Percentiles rank a stretch among this genome's conserved stretches.
Evolutionary conservation across 2,113 vertebrate genomes (phyloP).

Genomic region (Campylomormyrus tamandua): DNA sequence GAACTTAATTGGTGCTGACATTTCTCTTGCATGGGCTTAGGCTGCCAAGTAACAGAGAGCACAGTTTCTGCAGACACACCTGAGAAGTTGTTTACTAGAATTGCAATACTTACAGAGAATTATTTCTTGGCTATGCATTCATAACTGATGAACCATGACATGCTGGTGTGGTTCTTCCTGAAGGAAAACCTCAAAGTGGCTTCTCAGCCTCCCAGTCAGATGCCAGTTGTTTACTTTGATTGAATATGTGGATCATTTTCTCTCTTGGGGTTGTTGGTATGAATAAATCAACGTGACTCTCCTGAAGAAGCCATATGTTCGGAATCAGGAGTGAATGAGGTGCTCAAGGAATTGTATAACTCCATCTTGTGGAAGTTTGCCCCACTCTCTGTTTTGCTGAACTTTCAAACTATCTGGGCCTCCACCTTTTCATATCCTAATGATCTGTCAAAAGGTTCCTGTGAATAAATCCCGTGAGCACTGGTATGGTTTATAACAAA

Average conservation of each 20-base stretch:
- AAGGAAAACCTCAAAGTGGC: background rate
- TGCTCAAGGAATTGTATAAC: conserved; percentile 90
- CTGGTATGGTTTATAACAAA: background rate
- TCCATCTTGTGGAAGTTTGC: conserved; percentile 80
- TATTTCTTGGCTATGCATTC: background rate
- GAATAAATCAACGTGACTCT: conserved; percentile 71
- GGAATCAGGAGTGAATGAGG: conserved; percentile 64
- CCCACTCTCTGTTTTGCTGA: background rate
- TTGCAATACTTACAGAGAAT: background rate
- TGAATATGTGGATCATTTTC: background rate
- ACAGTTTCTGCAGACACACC: background rate
- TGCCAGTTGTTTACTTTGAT: background rate
- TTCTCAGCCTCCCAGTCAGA: background rate
- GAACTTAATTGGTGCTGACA: background rate
- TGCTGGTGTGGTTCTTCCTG: background rate
- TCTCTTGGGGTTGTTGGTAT: background rate
- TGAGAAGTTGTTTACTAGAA: background rate
- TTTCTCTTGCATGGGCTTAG: background rate
- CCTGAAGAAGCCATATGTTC: conserved; percentile 10
- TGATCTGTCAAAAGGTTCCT: background rate
- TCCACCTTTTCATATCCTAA: background rate
- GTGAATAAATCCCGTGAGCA: background rate
- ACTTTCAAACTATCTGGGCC: background rate
- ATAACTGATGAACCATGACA: background rate
- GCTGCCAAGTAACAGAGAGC: background rate